phyloP scores from a whole-genome alignment of 1,140 invertebrate species.

The Panonychus citri region DNA sequence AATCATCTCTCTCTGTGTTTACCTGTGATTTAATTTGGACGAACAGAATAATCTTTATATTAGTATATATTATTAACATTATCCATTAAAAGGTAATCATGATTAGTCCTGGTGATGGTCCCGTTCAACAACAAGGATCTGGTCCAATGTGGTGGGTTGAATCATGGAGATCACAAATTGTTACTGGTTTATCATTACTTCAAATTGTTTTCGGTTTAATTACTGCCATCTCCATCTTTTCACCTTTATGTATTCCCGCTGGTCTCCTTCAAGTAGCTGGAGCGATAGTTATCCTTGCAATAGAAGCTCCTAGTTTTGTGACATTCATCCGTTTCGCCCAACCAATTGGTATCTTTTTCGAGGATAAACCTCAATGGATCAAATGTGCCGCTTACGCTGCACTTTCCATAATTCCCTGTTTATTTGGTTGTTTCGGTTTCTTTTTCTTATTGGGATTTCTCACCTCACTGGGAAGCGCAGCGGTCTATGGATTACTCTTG shows the following conservation, averaged over 20 bases:
- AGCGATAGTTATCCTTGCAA: conserved; percentile 6
- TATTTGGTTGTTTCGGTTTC: conserved; percentile 8
- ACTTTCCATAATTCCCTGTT: conserved; percentile 9
- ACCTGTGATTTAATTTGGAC: too few species aligned
- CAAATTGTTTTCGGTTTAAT: conserved; percentile 6
- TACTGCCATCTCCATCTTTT: conserved; percentile 1
- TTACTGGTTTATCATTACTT: conserved; percentile 6
- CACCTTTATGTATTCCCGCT: conserved; percentile 3
- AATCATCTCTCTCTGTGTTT: too few species aligned
- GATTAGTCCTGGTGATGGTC: neutral
- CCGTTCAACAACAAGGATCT: neutral
- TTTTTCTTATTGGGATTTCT: conserved; percentile 9
- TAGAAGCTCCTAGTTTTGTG: conserved; percentile 12
- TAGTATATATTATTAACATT: too few species aligned
- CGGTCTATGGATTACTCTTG: conserved; percentile 5
- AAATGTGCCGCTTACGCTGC: conserved; percentile 9
- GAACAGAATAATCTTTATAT: too few species aligned
- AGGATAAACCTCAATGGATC: conserved; percentile 11
- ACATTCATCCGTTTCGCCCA: conserved; percentile 10
- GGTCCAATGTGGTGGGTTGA: conserved; percentile 6
- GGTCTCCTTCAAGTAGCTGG: conserved; percentile 7
- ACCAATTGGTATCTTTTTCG: conserved; percentile 9
- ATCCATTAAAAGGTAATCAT: neutral
- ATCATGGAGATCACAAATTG: conserved; percentile 10
- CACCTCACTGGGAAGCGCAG: conserved; percentile 1